Percentiles rank a stretch among this genome's conserved stretches.
phyloP scores from a whole-genome alignment of 1,140 invertebrate genomes.

The Dolichoris vasculosae region DNA sequence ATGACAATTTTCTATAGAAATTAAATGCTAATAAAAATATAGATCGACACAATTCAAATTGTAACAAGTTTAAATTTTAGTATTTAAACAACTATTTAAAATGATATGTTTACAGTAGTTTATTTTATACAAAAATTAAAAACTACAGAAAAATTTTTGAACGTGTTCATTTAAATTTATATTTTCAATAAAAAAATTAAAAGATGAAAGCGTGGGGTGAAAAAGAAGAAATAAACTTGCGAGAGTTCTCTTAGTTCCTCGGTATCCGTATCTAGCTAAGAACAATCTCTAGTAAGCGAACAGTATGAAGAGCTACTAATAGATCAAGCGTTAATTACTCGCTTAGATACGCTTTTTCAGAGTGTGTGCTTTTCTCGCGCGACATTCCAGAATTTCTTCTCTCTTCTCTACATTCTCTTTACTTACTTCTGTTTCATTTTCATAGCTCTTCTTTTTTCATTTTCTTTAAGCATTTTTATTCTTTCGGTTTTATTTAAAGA shows the following conservation, averaged over 20 bases:
- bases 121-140: no score
- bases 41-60: no score
- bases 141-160: no score
- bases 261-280: neutral
- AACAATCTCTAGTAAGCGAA: slow-evolving; percentile 17
- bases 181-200: neutral
- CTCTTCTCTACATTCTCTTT: neutral
- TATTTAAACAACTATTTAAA: no score
- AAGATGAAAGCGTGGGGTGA: neutral
- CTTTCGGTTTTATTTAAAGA: neutral
- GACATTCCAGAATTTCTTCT: slow-evolving; percentile 20
- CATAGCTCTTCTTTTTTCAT: neutral
- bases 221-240: neutral
- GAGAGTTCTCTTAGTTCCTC: neutral
- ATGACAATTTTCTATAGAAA: no score
- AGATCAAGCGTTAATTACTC: slow-evolving; percentile 25
- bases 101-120: no score
- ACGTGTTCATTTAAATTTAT: no score
- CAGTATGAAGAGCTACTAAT: slow-evolving; percentile 23
- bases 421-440: neutral
- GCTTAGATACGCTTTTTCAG: slow-evolving; percentile 21
- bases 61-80: no score
- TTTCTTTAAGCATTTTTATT: neutral
- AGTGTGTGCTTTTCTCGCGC: slow-evolving; percentile 15
- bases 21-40: no score